Evolutionary conservation across 1,140 invertebrate genomes (phyloP), one percentile per base, ranked within the genome.

Genomic region (Atta cephalotes): DNA sequence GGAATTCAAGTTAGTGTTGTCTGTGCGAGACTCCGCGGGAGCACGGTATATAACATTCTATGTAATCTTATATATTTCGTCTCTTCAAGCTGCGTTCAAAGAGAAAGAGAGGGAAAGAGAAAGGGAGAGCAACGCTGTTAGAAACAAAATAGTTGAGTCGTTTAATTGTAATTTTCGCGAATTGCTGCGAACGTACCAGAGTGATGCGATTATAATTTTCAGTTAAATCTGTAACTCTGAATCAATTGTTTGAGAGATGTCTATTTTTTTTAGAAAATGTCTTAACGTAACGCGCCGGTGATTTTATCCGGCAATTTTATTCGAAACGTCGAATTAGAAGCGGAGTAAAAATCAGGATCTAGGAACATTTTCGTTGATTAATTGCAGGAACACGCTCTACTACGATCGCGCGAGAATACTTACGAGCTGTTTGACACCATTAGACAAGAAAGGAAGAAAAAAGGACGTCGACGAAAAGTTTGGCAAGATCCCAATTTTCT

Each of bases 401-500:
- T 45, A 68, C n/a, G 18, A 10, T 68, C n/a, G 35, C 4, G 31
- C 10, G n/a, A 51, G 21, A n/a, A 25, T 71, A 81, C 14, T 70
- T 25, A 60, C 51, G 16, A 76, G 78, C 78, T 86, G 35, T 87
- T 90, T 76, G 86, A 92, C 90, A 87, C 85, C 91, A 90, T 78
- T 86, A 88, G 87, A 91, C 87, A 70, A 60, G 58, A 28, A 58
- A 63, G 12, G 60, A 31, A 51, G 53, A 85, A 84, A 90, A 90
- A 88, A 78, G 58, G 65, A 88, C 70, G 39, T 71, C 76, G 31
- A 63, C 70, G 51, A 79, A 88, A 89, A 92, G 81, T 91, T 92
- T 79, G 91, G 85, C 88, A 78, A 58, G 85, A 90, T 72, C 68
- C 85, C 77, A 79, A 91, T 89, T 92, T 92, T 92, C 88, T 92